Evolutionary conservation across 2,888 invertebrate genomes (phyloP).

Genomic region (Pandemis heparana): DNA sequence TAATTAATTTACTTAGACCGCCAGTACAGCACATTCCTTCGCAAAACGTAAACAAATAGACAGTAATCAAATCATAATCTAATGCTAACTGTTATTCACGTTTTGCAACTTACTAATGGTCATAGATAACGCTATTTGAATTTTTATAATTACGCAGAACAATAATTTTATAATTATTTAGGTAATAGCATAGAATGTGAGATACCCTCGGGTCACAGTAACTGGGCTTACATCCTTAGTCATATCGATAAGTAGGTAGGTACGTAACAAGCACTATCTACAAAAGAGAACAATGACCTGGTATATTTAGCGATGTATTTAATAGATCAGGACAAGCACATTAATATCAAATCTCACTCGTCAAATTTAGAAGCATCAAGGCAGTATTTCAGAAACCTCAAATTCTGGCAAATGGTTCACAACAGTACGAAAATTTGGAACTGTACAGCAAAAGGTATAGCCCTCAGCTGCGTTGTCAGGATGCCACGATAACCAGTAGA

Average conservation of each 20-base stretch:
- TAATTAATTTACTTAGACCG: not conserved
- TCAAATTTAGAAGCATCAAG: conserved; percentile 45
- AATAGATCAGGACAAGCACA: not conserved
- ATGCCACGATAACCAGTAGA: conserved; percentile 87
- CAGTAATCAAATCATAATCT: not conserved
- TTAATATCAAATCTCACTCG: not conserved
- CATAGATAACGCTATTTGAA: not conserved
- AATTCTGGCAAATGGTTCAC: conserved; percentile 83
- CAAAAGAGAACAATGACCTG: conserved; percentile 21
- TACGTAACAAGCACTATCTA: conserved; percentile 11
- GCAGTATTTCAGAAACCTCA: conserved; percentile 70
- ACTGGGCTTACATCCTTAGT: not conserved
- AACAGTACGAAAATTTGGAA: conserved; percentile 80
- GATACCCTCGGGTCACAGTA: conserved; percentile 8
- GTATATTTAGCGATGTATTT: not conserved
- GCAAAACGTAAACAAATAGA: not conserved
- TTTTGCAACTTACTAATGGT: not conserved
- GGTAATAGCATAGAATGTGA: not conserved
- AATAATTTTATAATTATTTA: not conserved
- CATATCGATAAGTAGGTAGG: conserved; percentile 2
- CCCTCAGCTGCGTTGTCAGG: conserved; percentile 78
- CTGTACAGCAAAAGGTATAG: conserved; percentile 86
- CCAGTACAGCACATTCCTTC: not conserved
- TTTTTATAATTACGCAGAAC: not conserved
- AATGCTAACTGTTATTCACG: not conserved